Evolutionary conservation across 1,140 invertebrate genomes (phyloP), one percentile per base, ranked within the genome.

Genomic region (Vanessa tameamea): DNA sequence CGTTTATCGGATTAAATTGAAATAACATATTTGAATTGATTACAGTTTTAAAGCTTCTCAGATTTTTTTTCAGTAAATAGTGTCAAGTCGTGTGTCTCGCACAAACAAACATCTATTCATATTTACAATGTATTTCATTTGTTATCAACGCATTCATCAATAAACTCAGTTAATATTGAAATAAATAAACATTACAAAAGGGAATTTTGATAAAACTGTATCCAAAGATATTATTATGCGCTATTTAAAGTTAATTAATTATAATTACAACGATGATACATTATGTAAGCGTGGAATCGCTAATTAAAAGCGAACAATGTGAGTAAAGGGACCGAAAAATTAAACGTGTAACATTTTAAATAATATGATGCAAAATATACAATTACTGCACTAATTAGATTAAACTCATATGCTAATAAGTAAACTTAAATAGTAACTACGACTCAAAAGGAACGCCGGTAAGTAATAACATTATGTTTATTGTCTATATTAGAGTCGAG

Each of bases 261-360:
- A 79, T 77, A 79, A 79, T 81, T 83, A 81, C 73, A 64, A 77
- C 69, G 77, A 75, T 68, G 51, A 70, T 74, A 75, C 75, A 79
- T 81, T 76, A 81, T 78, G 80, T 69, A 79, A 74, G 74, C 73
- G 66, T 66, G 57, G 72, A 75, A 80, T 82, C 75, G 77, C 75
- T 80, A 80, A 80, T 78, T 69, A 48, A 55, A 73, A 73, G 55
- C 65, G 74, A 78, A 78, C 76, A 73, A 77, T 76, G 75, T 72
- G 51, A 63, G 57, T 71, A 77, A 78, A 80, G 68, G 64, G 61
- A 75, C 73, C 74, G 71, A 76, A 79, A 76, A 75, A 76, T 76
- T 72, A 69, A 73, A 71, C 70, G 67, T 73, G 59, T 64, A 50
- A 63, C 66, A 66, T 66, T 71, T 50, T 66, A 59, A 57, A 66